Evolutionary conservation across 1,140 invertebrate genomes (phyloP).

Genomic region (Reticulitermes speratus): DNA sequence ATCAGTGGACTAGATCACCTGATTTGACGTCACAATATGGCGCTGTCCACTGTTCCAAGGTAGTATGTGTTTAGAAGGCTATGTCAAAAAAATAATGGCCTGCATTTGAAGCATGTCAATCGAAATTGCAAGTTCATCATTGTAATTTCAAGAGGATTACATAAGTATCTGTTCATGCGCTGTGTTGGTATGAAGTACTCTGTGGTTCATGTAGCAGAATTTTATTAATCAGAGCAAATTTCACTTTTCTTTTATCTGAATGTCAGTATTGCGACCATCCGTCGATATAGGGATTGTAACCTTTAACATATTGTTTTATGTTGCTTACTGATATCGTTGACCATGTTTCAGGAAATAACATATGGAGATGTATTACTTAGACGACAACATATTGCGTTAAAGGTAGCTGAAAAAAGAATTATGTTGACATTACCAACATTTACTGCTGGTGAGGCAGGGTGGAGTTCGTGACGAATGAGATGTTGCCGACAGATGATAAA

Average conservation of each 20-base stretch:
- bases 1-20: background rate
- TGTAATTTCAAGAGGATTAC: background rate
- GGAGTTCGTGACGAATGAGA: background rate
- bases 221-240: background rate
- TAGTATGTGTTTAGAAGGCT: background rate
- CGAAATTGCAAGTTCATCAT: background rate
- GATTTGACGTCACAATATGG: background rate
- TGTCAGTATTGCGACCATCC: background rate
- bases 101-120: background rate
- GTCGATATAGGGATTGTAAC: background rate
- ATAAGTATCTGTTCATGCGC: background rate
- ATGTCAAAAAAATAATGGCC: background rate
- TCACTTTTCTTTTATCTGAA: background rate
- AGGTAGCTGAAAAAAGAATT: background rate
- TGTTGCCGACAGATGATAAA: slow-evolving; percentile 23
- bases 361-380: background rate
- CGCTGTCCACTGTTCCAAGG: background rate
- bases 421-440: background rate
- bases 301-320: background rate
- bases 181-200: background rate
- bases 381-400: background rate
- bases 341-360: background rate
- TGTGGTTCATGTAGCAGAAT: background rate
- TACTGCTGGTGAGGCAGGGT: background rate
- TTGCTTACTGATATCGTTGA: background rate